Percentiles rank a stretch among this genome's conserved stretches.
Conservation (phyloP, 2,888 invertebrate genomes). For the Didymodactylos carnosus region DNA sequence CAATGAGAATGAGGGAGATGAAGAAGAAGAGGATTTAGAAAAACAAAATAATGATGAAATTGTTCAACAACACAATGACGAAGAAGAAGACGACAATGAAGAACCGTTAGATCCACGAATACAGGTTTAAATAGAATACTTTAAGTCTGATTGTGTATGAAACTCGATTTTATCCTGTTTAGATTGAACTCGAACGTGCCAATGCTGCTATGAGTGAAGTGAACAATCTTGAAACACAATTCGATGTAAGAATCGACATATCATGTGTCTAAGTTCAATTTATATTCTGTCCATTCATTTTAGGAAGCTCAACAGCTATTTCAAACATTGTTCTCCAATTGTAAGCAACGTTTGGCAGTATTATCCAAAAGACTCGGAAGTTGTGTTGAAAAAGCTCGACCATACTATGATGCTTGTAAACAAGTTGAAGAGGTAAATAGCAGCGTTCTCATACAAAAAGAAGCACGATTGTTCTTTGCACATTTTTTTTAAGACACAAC, state of each 20-base stretch:
- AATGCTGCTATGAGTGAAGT: slow-evolving; percentile 23
- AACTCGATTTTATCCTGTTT: slow-evolving; percentile 10
- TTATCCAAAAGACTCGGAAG: slow-evolving; percentile 60
- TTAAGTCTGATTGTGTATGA: neutral
- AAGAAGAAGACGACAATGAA: neutral
- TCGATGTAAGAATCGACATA: slow-evolving; percentile 22
- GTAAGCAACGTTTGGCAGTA: slow-evolving; percentile 42
- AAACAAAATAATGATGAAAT: too few relatives aligned
- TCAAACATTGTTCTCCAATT: neutral
- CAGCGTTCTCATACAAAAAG: neutral
- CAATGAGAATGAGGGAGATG: too few relatives aligned
- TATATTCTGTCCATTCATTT: neutral
- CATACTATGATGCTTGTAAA: slow-evolving; percentile 65
- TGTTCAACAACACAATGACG: too few relatives aligned
- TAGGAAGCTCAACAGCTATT: neutral
- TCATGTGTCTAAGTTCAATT: neutral
- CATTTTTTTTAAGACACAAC: slow-evolving; percentile 42
- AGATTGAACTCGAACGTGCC: slow-evolving; percentile 23
- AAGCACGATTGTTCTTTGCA: neutral
- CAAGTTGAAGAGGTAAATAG: slow-evolving; percentile 45
- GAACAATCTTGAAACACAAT: slow-evolving; percentile 25
- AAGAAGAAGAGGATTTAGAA: too few relatives aligned
- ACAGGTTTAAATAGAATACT: neutral
- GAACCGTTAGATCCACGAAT: slow-evolving; percentile 14
- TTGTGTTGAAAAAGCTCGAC: slow-evolving; percentile 67